Conservation (phyloP, 2,797 vertebrate species). For the Alca torda region DNA sequence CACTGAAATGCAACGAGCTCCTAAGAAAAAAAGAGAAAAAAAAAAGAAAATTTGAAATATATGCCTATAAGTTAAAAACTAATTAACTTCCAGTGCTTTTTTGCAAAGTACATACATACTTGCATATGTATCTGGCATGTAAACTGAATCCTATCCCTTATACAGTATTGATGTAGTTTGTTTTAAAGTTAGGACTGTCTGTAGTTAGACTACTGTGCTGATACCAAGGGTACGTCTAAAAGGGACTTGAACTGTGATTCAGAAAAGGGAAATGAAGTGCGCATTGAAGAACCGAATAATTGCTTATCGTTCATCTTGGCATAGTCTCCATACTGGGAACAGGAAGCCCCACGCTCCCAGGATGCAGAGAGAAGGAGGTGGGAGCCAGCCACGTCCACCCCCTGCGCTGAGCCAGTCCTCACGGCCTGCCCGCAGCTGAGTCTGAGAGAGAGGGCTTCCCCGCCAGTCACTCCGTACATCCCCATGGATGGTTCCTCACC, state of each 20-base stretch:
- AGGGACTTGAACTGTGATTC: slow-evolving; percentile 48
- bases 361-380: background rate
- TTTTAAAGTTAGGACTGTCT: slow-evolving; percentile 50
- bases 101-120: background rate
- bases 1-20: slow-evolving; percentile 17
- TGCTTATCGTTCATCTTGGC: background rate
- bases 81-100: slow-evolving; percentile 39
- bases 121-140: background rate
- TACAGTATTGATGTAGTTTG: slow-evolving; percentile 32
- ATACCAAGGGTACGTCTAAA: slow-evolving; percentile 35
- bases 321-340: background rate
- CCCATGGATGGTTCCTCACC: background rate
- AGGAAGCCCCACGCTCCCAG: background rate
- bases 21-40: background rate
- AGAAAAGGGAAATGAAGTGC: slow-evolving; percentile 50
- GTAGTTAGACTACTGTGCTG: slow-evolving; percentile 32
- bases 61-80: background rate
- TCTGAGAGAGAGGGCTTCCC: background rate
- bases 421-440: rapidly evolving
- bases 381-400: background rate
- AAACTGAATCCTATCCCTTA: slow-evolving; percentile 16
- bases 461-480: background rate
- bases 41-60: background rate
- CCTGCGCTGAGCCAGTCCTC: background rate
- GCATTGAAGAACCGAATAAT: background rate